Percentiles rank a stretch among this genome's conserved stretches.
These are phyloP conservation scores for Neomonachus schauinslandi DNA, from an alignment of 2,113 vertebrate species.

Conservation along the genomic window DNA sequence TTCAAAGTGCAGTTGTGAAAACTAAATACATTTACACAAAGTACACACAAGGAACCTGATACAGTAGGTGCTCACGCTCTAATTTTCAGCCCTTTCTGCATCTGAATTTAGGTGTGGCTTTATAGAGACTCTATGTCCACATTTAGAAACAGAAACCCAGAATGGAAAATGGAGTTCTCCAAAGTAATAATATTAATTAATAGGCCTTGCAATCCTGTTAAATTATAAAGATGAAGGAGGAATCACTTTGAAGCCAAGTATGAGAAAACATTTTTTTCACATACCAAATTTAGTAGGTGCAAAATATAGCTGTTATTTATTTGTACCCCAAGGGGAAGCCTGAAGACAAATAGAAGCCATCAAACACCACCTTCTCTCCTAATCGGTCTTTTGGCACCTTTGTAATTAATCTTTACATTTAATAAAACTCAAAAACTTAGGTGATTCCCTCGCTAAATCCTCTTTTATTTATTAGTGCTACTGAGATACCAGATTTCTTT, in stretches of 20 bases:
- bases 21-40: not conserved
- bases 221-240: not conserved
- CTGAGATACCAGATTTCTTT: not conserved
- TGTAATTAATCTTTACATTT: not conserved
- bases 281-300: not conserved
- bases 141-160: not conserved
- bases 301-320: slow-evolving; percentile 20
- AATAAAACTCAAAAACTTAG: not conserved
- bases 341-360: not conserved
- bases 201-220: not conserved
- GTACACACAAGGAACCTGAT: not conserved
- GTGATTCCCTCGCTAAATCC: not conserved
- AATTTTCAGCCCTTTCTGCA: not conserved
- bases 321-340: not conserved
- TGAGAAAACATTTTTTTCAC: not conserved
- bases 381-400: not conserved
- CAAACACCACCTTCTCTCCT: not conserved
- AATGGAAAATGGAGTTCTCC: not conserved
- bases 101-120: not conserved
- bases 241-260: not conserved
- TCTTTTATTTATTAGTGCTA: not conserved
- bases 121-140: not conserved
- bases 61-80: not conserved
- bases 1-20: not conserved
- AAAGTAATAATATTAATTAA: not conserved